A percentile compares a stretch with the other conserved stretches of the same genome.
Conservation (phyloP, 1,140 invertebrate species). For the Agrypnia vestita region DNA sequence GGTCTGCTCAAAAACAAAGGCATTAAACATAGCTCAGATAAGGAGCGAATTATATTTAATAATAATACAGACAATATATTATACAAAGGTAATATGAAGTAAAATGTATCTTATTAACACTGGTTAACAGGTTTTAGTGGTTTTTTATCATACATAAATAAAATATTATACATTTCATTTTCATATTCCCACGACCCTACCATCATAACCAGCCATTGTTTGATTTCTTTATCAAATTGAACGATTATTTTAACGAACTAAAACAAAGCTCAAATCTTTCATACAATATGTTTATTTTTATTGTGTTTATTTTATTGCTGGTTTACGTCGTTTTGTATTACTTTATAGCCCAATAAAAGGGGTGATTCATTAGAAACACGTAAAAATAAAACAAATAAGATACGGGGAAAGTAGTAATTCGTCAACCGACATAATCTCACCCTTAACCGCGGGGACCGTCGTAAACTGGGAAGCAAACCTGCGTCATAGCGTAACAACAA, state of each 20-base stretch:
- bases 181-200: no score
- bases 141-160: no score
- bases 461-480: slow-evolving; percentile 16
- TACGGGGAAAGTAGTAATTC: slow-evolving; percentile 16
- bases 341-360: slow-evolving; percentile 45
- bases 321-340: slow-evolving; percentile 48
- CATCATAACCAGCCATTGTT: no score
- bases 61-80: no score
- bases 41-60: no score
- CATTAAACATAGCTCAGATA: no score
- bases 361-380: slow-evolving; percentile 51
- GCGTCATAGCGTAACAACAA: background rate
- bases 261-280: background rate
- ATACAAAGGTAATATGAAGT: no score
- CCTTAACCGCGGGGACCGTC: background rate
- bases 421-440: slow-evolving; percentile 40
- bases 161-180: no score
- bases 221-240: no score
- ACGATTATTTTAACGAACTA: background rate
- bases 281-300: slow-evolving; percentile 9
- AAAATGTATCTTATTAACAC: no score
- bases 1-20: no score
- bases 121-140: no score
- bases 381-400: slow-evolving; percentile 45
- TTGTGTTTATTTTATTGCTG: slow-evolving; percentile 33